These are phyloP conservation scores for Fragum whitleyi DNA, from an alignment of 2,888 invertebrate species.

Conservation along the genomic window DNA sequence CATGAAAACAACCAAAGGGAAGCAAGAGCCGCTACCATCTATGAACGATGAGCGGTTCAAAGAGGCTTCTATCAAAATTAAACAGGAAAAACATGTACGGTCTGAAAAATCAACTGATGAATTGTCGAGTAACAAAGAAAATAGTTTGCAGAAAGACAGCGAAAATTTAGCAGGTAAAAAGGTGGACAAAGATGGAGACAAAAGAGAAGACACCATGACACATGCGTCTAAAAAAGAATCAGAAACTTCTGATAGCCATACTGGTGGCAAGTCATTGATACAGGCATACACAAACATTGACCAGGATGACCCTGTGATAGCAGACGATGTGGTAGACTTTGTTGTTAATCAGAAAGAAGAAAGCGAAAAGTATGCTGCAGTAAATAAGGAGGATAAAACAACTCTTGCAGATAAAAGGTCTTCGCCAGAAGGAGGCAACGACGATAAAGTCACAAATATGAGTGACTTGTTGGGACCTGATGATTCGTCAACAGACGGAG, in stretches of 20 bases:
- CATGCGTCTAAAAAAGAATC: neutral
- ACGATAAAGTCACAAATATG: no score
- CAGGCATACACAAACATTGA: no score
- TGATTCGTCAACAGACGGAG: slow-evolving; percentile 51
- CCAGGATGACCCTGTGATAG: neutral
- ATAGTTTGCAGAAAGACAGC: neutral
- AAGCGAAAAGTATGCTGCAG: no score
- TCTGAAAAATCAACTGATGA: neutral
- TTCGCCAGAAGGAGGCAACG: neutral
- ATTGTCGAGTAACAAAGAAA: neutral
- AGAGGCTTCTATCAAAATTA: slow-evolving; percentile 23
- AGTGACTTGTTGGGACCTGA: neutral
- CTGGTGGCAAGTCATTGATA: neutral
- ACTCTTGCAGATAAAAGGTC: neutral
- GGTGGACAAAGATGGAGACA: neutral
- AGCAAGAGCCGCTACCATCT: slow-evolving; percentile 7
- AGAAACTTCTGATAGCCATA: neutral
- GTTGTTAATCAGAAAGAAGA: neutral
- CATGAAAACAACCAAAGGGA: slow-evolving; percentile 50
- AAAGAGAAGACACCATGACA: neutral
- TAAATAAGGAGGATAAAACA: neutral
- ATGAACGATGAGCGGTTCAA: slow-evolving; percentile 28
- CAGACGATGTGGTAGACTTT: neutral
- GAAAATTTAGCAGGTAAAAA: neutral
- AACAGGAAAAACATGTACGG: neutral